Evolutionary conservation across 2,797 vertebrate genomes (phyloP).

Genomic region (Spondyliosoma cantharus): DNA sequence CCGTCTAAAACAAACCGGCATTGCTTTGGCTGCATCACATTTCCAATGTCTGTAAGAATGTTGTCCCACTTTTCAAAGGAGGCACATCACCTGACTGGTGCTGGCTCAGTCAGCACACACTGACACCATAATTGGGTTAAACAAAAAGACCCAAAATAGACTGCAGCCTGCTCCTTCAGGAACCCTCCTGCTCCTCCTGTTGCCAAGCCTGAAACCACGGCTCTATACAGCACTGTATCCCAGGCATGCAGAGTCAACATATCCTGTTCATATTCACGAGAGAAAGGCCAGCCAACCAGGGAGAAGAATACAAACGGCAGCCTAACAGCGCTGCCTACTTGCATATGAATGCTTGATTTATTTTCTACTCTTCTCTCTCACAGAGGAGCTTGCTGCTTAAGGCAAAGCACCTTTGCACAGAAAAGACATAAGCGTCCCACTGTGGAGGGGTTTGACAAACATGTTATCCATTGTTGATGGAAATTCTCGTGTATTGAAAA

Average conservation of each 20-base stretch:
- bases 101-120: constrained; percentile 48
- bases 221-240: constrained; percentile 60
- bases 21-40: constrained; percentile 51
- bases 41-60: constrained; percentile 35
- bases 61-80: constrained; percentile 70
- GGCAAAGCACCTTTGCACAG: constrained; percentile 52
- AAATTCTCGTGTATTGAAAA: constrained; percentile 14
- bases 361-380: constrained; percentile 36
- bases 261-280: constrained; percentile 53
- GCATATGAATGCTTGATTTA: constrained; percentile 59
- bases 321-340: constrained; percentile 27
- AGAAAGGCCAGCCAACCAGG: constrained; percentile 54
- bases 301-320: constrained; percentile 46
- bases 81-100: constrained; percentile 58
- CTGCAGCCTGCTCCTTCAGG: constrained; percentile 56
- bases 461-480: constrained; percentile 37
- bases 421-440: constrained; percentile 31
- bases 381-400: constrained; percentile 37
- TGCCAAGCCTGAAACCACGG: constrained; percentile 57
- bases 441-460: constrained; percentile 34
- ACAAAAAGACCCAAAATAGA: constrained; percentile 77
- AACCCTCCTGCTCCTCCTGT: constrained; percentile 45
- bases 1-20: constrained; percentile 2
- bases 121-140: constrained; percentile 78
- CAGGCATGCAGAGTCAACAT: constrained; percentile 64